Conservation (phyloP, 2,113 vertebrate species). For the Percina caprodes region DNA sequence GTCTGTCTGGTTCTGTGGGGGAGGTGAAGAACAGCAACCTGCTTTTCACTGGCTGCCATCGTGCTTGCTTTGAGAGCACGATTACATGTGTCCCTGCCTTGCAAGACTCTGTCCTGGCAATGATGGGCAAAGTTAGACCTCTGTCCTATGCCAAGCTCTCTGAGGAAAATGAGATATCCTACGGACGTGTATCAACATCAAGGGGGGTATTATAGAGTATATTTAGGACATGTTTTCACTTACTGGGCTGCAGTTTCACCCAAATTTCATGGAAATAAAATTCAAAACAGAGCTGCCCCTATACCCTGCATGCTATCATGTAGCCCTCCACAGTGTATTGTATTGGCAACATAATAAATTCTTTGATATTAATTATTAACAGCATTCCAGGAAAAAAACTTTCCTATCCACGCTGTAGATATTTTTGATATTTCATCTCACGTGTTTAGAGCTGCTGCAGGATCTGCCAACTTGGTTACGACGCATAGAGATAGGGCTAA, state of each 20-base stretch:
- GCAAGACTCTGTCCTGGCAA: slow-evolving; percentile 30
- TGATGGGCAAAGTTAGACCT: slow-evolving; percentile 57
- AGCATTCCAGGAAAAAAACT: slow-evolving; percentile 10
- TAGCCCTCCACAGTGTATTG: not conserved
- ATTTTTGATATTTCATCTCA: slow-evolving; percentile 60
- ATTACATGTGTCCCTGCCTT: slow-evolving; percentile 66
- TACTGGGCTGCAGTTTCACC: not conserved
- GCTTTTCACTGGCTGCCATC: slow-evolving; percentile 68
- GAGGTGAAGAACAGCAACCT: slow-evolving; percentile 53
- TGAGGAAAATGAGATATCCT: slow-evolving; percentile 32
- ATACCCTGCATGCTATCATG: not conserved
- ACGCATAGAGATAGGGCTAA: slow-evolving; percentile 83
- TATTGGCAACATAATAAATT: not conserved
- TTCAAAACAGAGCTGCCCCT: not conserved
- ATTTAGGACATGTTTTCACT: not conserved
- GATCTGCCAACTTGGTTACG: slow-evolving; percentile 78
- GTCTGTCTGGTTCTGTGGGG: slow-evolving; percentile 63
- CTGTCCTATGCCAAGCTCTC: slow-evolving; percentile 17
- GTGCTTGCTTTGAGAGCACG: slow-evolving; percentile 64
- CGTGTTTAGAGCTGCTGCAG: slow-evolving; percentile 60
- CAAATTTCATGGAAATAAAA: not conserved
- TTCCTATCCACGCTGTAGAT: slow-evolving; percentile 45
- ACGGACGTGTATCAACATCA: slow-evolving; percentile 8
- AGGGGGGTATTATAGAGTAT: not conserved
- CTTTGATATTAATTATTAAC: slow-evolving; percentile 29